A percentile compares a stretch with the other conserved stretches of the same genome.
These are phyloP conservation scores for Drosophila chauvacae DNA, from an alignment of 1,140 invertebrate genomes.

Conservation along the genomic window DNA sequence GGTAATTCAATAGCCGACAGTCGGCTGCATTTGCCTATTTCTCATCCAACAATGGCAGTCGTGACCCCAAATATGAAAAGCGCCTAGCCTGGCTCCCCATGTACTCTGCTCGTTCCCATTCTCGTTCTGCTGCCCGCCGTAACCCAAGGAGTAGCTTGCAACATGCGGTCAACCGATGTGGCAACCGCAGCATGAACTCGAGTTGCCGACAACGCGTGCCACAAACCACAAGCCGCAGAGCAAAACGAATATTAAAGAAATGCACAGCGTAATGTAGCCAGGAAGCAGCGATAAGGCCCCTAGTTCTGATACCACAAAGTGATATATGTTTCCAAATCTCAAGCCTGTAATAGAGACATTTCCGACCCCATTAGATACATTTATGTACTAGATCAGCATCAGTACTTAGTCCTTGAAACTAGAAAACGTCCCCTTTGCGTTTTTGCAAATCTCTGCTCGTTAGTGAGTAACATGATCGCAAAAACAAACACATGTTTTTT, in stretches of 20 bases:
- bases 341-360: too few species aligned
- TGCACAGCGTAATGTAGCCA: neutral
- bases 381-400: neutral
- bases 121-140: neutral
- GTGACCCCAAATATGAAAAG: conserved; percentile 50
- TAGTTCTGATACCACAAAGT: conserved; percentile 1
- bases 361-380: neutral
- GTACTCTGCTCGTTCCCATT: neutral
- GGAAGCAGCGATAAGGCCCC: conserved; percentile 3
- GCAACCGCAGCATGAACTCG: conserved; percentile 55
- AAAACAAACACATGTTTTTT: neutral
- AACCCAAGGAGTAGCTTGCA: conserved; percentile 56
- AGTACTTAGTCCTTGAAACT: too few species aligned
- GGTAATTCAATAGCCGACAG: conserved; percentile 69
- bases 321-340: neutral
- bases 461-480: neutral
- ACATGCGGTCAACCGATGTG: conserved; percentile 56
- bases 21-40: conserved; percentile 57
- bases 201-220: conserved; percentile 72
- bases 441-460: neutral
- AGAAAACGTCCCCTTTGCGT: neutral
- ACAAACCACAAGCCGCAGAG: conserved; percentile 40
- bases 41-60: conserved; percentile 27
- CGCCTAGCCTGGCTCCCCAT: neutral
- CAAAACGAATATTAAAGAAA: conserved; percentile 17